Base-by-base conservation (phyloP, 2,888 invertebrate species). In the Hermodice carunculata region DNA sequence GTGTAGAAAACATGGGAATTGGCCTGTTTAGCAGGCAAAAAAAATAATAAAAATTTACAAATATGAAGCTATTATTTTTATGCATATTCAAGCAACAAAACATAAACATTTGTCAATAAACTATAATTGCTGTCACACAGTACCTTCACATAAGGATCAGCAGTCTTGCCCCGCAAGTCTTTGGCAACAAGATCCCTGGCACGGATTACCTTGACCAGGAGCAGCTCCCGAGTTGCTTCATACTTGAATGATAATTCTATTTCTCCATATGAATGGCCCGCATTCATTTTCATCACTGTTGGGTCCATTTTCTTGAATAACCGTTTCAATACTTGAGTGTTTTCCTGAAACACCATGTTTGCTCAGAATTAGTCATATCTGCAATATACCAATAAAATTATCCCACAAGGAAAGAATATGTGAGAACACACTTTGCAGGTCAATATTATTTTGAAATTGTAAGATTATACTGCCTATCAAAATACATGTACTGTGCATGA, bases 291-390 rank as follows among this genome's bases (percentile, higher is more conserved):
- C 71, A 78, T 78, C 17, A 82, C 77, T 4, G 76, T 65, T 1
- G 82, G 82, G 57, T 83, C 83, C 51, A 83, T 65, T 54, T 78
- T 77, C 63, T 80, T 81, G 64, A 80, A 83, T 46, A 83, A 40
- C 19, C 78, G 77, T 60, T 82, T 81, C 71, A 83, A 67, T 54
- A 81, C 67, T 61, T 76, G 73, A 66, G 78, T 77, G 54, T 79
- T 81, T 69, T 78, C 77, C 83, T 83, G 67, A 8, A 14, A 37
- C 8, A 17, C 17, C 37, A 37, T n/a, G n/a, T n/a, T n/a, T n/a
- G n/a, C n/a, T n/a, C n/a, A n/a, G n/a, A n/a, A n/a, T n/a, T n/a
- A n/a, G n/a, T n/a, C n/a, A n/a, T n/a, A n/a, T n/a, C n/a, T n/a
- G n/a, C n/a, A n/a, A n/a, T n/a, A n/a, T n/a, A n/a, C n/a, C n/a